phyloP scores from a whole-genome alignment of 2,888 invertebrate genomes.

The Thereva nobilitata region DNA sequence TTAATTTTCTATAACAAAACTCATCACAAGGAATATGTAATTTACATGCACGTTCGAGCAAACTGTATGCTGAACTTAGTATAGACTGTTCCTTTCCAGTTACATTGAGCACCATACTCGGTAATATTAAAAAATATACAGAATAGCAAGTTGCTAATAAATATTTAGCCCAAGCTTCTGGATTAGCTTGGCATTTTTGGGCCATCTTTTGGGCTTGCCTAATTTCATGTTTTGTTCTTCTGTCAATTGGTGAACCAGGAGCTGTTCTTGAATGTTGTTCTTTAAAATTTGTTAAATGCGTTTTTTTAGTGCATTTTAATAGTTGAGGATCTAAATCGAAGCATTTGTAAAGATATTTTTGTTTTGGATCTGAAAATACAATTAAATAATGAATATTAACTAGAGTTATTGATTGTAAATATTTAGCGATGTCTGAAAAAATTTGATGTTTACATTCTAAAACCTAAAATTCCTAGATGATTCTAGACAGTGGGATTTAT shows the following conservation, averaged over 20 bases:
- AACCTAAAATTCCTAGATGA: no score
- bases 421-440: no score
- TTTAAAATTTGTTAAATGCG: slow-evolving; percentile 50
- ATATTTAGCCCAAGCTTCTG: slow-evolving; percentile 92
- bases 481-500: no score
- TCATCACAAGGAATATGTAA: slow-evolving; percentile 89
- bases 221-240: slow-evolving; percentile 94
- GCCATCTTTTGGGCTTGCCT: slow-evolving; percentile 81
- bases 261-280: slow-evolving; percentile 58
- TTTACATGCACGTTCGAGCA: slow-evolving; percentile 85
- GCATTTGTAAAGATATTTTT: slow-evolving; percentile 62
- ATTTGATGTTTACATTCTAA: no score
- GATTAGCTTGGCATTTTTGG: slow-evolving; percentile 66
- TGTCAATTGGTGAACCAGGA: slow-evolving; percentile 88
- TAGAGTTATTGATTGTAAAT: background rate
- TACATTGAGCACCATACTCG: slow-evolving; percentile 76
- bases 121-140: slow-evolving; percentile 94
- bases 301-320: slow-evolving; percentile 56
- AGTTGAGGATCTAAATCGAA: slow-evolving; percentile 68
- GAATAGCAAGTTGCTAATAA: slow-evolving; percentile 87
- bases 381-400: background rate
- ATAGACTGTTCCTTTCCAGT: slow-evolving; percentile 76
- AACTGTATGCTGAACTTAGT: slow-evolving; percentile 79
- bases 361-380: slow-evolving; percentile 43
- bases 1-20: slow-evolving; percentile 97